phyloP scores from a whole-genome alignment of 2,888 invertebrate genomes.

The Epirrhoe alternata region DNA sequence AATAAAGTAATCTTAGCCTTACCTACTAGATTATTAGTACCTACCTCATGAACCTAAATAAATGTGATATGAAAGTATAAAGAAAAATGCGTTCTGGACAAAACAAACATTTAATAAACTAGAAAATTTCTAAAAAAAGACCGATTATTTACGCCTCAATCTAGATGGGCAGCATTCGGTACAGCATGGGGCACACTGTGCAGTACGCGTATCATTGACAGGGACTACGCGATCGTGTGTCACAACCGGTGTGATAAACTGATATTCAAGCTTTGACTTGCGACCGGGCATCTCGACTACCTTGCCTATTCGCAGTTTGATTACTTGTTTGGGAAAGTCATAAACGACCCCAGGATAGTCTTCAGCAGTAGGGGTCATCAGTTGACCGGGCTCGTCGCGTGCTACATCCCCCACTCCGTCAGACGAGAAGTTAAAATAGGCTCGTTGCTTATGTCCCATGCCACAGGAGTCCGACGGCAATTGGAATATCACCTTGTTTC shows the following conservation, averaged over 20 bases:
- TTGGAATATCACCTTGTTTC: constrained; percentile 80
- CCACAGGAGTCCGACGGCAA: constrained; percentile 73
- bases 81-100: constrained; percentile 32
- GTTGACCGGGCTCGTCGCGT: constrained; percentile 72
- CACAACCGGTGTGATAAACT: constrained; percentile 71
- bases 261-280: constrained; percentile 75
- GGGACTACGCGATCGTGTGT: constrained; percentile 61
- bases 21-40: too few relatives aligned
- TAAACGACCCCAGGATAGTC: constrained; percentile 72
- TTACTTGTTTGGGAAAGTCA: constrained; percentile 71
- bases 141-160: constrained; percentile 36
- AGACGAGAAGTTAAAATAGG: constrained; percentile 73
- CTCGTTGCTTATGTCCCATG: constrained; percentile 72
- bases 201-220: constrained; percentile 67
- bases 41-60: background rate
- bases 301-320: constrained; percentile 72
- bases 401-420: constrained; percentile 74
- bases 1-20: too few relatives aligned
- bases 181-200: constrained; percentile 66
- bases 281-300: constrained; percentile 72
- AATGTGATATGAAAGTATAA: constrained; percentile 3
- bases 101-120: constrained; percentile 39
- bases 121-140: constrained; percentile 1
- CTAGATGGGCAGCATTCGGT: constrained; percentile 53
- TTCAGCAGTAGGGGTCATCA: constrained; percentile 59